phyloP scores from a whole-genome alignment of 2,113 vertebrate genomes.

The Picathartes gymnocephalus region DNA sequence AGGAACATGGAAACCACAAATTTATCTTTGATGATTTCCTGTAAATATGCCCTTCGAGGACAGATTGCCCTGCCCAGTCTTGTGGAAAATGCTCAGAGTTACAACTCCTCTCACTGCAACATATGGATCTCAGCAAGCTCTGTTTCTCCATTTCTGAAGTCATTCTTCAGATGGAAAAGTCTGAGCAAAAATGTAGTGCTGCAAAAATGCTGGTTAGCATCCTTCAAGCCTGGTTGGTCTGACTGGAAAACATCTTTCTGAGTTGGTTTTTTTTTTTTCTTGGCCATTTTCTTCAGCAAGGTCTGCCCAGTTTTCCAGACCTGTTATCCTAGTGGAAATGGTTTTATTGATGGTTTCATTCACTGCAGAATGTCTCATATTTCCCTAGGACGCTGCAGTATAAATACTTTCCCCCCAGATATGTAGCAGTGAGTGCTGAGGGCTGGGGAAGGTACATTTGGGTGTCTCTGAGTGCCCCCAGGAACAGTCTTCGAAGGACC shows the following conservation, averaged over 20 bases:
- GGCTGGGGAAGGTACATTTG: background rate
- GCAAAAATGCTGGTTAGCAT: background rate
- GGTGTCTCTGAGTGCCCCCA: background rate
- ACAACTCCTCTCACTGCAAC: background rate
- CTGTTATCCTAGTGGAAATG: background rate
- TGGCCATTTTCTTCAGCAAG: background rate
- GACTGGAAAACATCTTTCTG: background rate
- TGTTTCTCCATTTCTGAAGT: background rate
- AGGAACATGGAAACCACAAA: conserved; percentile 34
- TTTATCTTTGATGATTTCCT: conserved; percentile 52
- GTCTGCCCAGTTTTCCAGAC: background rate
- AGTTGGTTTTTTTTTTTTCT: background rate
- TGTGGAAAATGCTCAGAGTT: conserved; percentile 20
- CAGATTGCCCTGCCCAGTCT: conserved; percentile 37
- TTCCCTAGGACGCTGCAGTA: background rate
- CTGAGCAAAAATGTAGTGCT: background rate
- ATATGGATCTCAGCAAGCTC: conserved; percentile 36
- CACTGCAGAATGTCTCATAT: background rate
- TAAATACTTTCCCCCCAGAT: no score
- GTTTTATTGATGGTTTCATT: background rate
- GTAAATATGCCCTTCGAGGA: conserved; percentile 51
- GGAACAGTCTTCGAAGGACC: rapidly evolving
- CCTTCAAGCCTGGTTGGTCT: background rate
- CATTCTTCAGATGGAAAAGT: background rate
- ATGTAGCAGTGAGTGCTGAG: background rate